Evolutionary conservation across 2,888 invertebrate genomes (phyloP), one percentile per base, ranked within the genome.

Genomic region (Melieria crassipennis): DNA sequence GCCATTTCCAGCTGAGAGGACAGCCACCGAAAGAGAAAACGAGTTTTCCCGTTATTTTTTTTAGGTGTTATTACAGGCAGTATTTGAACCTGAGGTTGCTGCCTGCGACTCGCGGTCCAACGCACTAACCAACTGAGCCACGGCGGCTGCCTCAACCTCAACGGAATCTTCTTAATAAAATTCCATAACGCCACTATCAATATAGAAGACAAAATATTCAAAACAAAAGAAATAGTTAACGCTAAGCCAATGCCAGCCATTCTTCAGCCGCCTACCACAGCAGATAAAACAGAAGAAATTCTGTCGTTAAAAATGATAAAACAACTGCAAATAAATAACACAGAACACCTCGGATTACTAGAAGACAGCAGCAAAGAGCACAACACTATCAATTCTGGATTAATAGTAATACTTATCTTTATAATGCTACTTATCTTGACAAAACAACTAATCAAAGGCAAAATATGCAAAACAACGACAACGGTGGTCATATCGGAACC

Each of bases 161-260:
- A 42, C 11, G 42, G 57, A 57, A 57, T 5, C 30, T 57, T 57
- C 9, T 42, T 58, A 30, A 58, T 42, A 5, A 30, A 58, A 7
- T 11, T 42, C 42, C 58, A 58, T 11, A 58, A 58, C 58, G 30
- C 58, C 7, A 58, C 58, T 11, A 58, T 5, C 58, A 58, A 58
- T 42, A 43, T 58, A 11, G 42, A 58, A 42, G 43, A 58, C 9
- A 58, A 58, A 58, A 58, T 10, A 42, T 58, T 58, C 58, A 10
- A 58, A 30, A 11, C 43, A 43, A 9, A 30, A 4, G 58, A 58
- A 42, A 58, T 58, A 10, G 43, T 30, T n/a, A 58, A 42, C 43
- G 30, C 43, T 10, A 30, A 58, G 43, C 58, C 30, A 42, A 30
- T 58, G 9, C 58, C 58, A 30, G 42, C 58, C 42, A 11, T 58